Evolutionary conservation across 2,113 vertebrate genomes (phyloP), one percentile per base, ranked within the genome.

Genomic region (Nansenia antarctica): DNA sequence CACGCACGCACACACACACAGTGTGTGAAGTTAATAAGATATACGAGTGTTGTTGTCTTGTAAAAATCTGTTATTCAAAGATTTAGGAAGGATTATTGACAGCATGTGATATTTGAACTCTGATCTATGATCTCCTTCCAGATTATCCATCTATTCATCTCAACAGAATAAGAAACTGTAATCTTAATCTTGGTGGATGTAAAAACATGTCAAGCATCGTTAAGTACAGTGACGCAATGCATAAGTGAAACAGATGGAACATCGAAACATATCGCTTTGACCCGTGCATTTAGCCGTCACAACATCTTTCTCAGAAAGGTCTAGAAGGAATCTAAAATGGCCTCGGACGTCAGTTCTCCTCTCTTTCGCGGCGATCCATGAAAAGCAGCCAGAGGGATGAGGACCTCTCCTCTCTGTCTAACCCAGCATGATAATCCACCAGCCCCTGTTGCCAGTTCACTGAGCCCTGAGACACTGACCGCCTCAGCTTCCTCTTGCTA

Each of bases 361-460:
- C 54, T 85, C 63, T 79, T 86, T 79, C 78, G 76, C 67, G 80
- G 82, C 80, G 85, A 85, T 87, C 74, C 85, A 74, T 76, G 39
- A 81, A 83, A 87, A 69, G 62, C 79, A 84, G 77, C 79, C 76
- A 78, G 0, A 88, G 82, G 15, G 45, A 31, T 15, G 26, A 47
- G 14, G 42, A 47, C 42, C 85, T 86, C 79, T 85, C 8, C 8
- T 29, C 79, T 80, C 79, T 74, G 79, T 90, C 82, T 75, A 84
- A 83, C 81, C 79, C 87, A 84, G 86, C 87, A 88, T 87, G 83
- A 88, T 85, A 84, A 88, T 87, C 86, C 80, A 85, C 80, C 78
- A 86, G 84, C 81, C n/a, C 75, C 82, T 62, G 74, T 83, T 88
- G 85, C 81, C 88, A 86, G 82, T 80, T 90, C 87, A 88, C 84